Evolutionary conservation across 2,113 vertebrate genomes (phyloP).

Genomic region (Macheiramphus alcinus): DNA sequence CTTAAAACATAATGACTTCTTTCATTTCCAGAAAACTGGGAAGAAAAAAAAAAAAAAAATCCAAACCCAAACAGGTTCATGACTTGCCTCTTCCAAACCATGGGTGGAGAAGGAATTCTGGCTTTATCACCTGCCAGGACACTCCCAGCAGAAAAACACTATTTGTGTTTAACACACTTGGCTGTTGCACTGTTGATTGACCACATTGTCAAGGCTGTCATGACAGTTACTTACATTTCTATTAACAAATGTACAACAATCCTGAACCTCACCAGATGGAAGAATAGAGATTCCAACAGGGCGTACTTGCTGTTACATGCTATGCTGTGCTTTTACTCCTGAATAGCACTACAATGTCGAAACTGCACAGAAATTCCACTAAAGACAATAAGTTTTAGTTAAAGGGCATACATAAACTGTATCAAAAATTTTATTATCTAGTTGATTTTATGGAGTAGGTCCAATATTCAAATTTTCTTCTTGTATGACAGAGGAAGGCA

Average conservation of each 20-base stretch:
- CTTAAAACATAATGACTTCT: not conserved
- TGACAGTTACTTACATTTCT: not conserved
- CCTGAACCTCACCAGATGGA: not conserved
- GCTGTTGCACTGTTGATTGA: not conserved
- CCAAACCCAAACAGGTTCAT: not conserved
- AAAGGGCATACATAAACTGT: not conserved
- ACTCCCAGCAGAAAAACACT: not conserved
- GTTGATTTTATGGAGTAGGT: not conserved
- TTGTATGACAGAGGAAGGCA: not conserved
- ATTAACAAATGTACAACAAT: not conserved
- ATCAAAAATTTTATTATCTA: not conserved
- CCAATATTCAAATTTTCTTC: not conserved
- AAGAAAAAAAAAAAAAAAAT: not conserved
- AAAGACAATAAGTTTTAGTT: not conserved
- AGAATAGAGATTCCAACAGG: not conserved
- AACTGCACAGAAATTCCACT: not conserved
- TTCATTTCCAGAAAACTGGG: not conserved
- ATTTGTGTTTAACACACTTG: not conserved
- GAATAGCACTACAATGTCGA: not conserved
- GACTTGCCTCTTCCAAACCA: not conserved
- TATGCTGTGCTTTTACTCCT: not conserved
- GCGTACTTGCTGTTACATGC: not conserved
- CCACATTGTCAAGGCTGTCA: not conserved
- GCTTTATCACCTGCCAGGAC: not conserved
- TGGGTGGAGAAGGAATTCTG: not conserved